These are phyloP conservation scores for Drosophila repleta DNA, from an alignment of 1,140 invertebrate genomes.

Conservation along the genomic window DNA sequence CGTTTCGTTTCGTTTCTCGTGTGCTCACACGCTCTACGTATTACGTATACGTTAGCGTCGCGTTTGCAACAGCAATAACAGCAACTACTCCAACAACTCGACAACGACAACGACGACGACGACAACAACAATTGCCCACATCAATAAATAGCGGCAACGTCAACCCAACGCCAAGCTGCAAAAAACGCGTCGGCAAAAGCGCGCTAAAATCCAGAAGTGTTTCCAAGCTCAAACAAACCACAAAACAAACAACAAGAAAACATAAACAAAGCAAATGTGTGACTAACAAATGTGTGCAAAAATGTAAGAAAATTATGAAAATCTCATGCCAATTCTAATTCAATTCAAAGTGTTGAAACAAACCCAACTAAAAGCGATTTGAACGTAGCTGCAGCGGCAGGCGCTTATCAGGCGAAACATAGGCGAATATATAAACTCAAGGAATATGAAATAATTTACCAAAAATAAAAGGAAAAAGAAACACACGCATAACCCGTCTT, in stretches of 20 bases:
- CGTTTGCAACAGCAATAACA: conserved; percentile 40
- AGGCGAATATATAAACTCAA: neutral
- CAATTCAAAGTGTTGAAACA: conserved; percentile 21
- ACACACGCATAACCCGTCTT: conserved; percentile 15
- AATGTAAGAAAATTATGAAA: conserved; percentile 38
- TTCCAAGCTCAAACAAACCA: conserved; percentile 10
- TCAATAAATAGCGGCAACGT: conserved; percentile 46
- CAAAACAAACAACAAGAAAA: conserved; percentile 36
- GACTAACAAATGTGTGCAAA: conserved; percentile 45
- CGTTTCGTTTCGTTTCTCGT: conserved; percentile 52
- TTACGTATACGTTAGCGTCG: conserved; percentile 53
- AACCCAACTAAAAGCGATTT: conserved; percentile 31
- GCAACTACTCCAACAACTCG: conserved; percentile 36
- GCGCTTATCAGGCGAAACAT: conserved; percentile 37
- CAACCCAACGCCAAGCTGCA: conserved; percentile 33
- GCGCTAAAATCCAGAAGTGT: conserved; percentile 30
- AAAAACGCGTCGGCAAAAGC: conserved; percentile 70
- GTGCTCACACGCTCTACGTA: conserved; percentile 18
- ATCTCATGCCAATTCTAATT: conserved; percentile 6
- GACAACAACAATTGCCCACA: conserved; percentile 36
- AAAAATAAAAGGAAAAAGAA: conserved; percentile 1
- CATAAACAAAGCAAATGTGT: conserved; percentile 50
- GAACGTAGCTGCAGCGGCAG: conserved; percentile 16
- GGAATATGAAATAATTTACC: conserved; percentile 1
- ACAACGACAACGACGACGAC: conserved; percentile 27